Base-by-base conservation (phyloP, 1,140 invertebrate genomes). In the Sesamia nonagrioides region DNA sequence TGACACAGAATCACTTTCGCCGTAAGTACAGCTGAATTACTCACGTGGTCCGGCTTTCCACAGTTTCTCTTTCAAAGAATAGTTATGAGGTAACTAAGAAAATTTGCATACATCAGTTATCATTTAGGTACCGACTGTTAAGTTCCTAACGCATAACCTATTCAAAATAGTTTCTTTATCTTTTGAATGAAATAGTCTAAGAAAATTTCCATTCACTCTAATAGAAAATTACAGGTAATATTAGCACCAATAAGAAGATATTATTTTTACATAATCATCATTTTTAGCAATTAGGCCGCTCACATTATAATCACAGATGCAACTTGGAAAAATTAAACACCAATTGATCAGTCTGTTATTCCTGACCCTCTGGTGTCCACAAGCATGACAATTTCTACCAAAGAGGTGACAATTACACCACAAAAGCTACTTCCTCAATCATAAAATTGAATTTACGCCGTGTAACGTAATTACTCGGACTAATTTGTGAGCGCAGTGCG, bases 401-500 rank as follows among this genome's bases (percentile, higher is more conserved):
- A 50, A 13, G 42, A 69, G 66, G 66, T 50, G 66, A 69, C 66
- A 69, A 69, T 69, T 48, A 69, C 21, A 45, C 15, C 42, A 27
- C 42, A 27, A 73, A 17, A 52, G 37, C 78, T 42, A 84, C 79
- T 84, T 84, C 83, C 83, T 84, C 60, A 75, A 78, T 76, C 69
- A 80, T 35, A 52, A 77, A 75, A 75, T 78, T 77, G 75, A 56
- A 77, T 74, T 63, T 77, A 78, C 72, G 66, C 56, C 81, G 71
- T 82, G 74, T 77, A 80, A 81, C 60, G 82, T 82, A 86, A 84
- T 88, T 88, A 82, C 52, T 45, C 66, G 78, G 37, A 56, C 72
- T 76, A 86, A 86, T 86, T 80, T 78, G 86, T 84, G 84, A 18
- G 83, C 80, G 61, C 80, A 58, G 42, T 78, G 68, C 85, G 80